A percentile compares a stretch with the other conserved stretches of the same genome.
Evolutionary conservation across 2,113 vertebrate species (phyloP).

Genomic region (Gobio gobio): DNA sequence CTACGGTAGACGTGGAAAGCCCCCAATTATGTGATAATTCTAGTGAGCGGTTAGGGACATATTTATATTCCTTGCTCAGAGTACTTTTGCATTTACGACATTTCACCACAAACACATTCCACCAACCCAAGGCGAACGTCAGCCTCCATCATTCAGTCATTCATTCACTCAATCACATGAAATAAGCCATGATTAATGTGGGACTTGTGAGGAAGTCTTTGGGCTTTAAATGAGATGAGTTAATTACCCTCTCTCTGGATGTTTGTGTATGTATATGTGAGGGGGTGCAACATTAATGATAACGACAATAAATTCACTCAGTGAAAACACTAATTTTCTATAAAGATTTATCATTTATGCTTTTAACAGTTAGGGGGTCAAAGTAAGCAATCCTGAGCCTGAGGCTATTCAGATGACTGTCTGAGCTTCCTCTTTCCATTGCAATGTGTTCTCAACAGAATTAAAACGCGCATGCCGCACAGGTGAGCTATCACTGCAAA

Average conservation of each 20-base stretch:
- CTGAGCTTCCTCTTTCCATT: conserved; percentile 22
- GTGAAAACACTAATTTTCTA: conserved; percentile 51
- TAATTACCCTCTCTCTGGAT: conserved; percentile 65
- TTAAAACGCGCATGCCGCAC: background rate
- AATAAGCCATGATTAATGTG: conserved; percentile 77
- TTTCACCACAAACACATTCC: conserved; percentile 76
- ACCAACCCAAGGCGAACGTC: conserved; percentile 67
- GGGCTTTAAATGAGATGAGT: conserved; percentile 67
- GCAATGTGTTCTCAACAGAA: background rate
- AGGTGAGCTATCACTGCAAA: conserved; percentile 24
- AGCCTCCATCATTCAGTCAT: conserved; percentile 64
- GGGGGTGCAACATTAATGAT: conserved; percentile 52
- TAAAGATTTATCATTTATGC: background rate
- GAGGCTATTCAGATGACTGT: conserved; percentile 6
- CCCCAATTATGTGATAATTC: conserved; percentile 82
- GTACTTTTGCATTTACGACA: conserved; percentile 77
- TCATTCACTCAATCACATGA: conserved; percentile 67
- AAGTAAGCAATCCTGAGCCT: background rate
- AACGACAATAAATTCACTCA: conserved; percentile 55
- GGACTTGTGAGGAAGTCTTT: conserved; percentile 72
- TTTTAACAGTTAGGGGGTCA: background rate
- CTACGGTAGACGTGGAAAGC: conserved; percentile 78
- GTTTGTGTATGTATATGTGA: conserved; percentile 30
- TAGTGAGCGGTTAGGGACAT: conserved; percentile 72
- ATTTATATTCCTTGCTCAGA: conserved; percentile 78